phyloP scores from a whole-genome alignment of 2,888 invertebrate species.

The Drosophila dives region DNA sequence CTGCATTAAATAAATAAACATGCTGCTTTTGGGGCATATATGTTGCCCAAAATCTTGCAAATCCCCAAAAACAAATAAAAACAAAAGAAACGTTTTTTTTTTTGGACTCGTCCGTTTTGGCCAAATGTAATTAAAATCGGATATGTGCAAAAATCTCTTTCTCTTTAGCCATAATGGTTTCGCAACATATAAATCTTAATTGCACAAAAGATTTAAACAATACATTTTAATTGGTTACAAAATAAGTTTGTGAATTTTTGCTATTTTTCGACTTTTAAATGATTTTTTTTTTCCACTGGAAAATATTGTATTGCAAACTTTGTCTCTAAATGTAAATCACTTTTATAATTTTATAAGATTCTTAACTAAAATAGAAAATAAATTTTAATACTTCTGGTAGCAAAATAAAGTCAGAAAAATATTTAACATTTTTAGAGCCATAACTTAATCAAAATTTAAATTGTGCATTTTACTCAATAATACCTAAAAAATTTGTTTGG shows the following conservation, averaged over 20 bases:
- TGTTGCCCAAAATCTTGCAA: constrained; percentile 6
- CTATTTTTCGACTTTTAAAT: not conserved
- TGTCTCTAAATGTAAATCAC: not conserved
- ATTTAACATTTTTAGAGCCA: not conserved
- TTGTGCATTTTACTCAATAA: too few relatives aligned
- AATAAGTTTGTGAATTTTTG: not conserved
- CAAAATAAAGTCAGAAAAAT: not conserved
- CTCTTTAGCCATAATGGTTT: not conserved
- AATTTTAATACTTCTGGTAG: not conserved
- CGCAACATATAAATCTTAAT: not conserved
- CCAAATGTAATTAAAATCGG: constrained; percentile 12
- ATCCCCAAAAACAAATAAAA: not conserved
- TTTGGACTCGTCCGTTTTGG: constrained; percentile 12
- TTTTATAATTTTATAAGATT: not conserved
- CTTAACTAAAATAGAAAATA: not conserved
- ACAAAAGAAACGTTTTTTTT: constrained; percentile 22
- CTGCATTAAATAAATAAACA: constrained; percentile 49
- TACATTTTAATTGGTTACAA: not conserved
- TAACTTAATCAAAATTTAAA: too few relatives aligned
- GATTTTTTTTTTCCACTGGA: fast-evolving
- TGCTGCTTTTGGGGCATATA: constrained; percentile 37
- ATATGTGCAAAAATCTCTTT: not conserved
- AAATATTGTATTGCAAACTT: not conserved
- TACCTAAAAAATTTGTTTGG: too few relatives aligned
- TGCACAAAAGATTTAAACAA: not conserved